Percentiles rank a stretch among this genome's conserved stretches.
Conservation (phyloP, 1,140 invertebrate genomes). For the Drepana arcuata region DNA sequence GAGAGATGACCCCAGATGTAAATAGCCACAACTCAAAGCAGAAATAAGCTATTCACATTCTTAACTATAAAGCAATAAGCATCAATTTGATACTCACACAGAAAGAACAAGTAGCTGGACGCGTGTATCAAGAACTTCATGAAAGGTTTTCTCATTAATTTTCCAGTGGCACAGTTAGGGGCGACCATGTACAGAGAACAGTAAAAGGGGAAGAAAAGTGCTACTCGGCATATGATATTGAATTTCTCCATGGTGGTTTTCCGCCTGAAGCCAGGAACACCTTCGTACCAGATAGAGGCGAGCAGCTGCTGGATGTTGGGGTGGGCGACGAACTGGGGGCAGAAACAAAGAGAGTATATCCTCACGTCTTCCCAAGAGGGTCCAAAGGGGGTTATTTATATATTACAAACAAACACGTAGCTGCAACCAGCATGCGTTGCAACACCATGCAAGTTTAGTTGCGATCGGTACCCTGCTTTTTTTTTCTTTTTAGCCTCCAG, state of each 20-base stretch:
- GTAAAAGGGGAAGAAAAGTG: constrained; percentile 88
- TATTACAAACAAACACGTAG: no score
- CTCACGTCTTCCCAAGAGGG: no score
- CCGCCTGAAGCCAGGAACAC: constrained; percentile 88
- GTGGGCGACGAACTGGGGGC: constrained; percentile 88
- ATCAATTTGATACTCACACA: constrained; percentile 83
- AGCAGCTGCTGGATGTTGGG: constrained; percentile 94
- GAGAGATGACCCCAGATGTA: no score
- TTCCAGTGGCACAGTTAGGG: constrained; percentile 82
- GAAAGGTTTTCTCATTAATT: constrained; percentile 89
- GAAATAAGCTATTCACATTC: no score
- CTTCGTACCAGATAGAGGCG: constrained; percentile 93
- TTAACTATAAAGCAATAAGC: no score
- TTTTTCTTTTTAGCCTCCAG: no score
- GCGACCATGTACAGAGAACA: constrained; percentile 86
- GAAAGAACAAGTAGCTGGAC: constrained; percentile 92
- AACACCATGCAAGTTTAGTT: no score
- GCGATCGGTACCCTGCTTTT: no score
- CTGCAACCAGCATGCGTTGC: no score
- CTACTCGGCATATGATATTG: constrained; percentile 81
- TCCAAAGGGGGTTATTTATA: no score
- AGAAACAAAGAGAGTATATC: no score
- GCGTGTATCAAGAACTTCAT: constrained; percentile 96
- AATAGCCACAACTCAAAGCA: no score
- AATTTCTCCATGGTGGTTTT: constrained; percentile 80